Conservation (phyloP, 2,113 vertebrate species). For the Electrona antarctica region DNA sequence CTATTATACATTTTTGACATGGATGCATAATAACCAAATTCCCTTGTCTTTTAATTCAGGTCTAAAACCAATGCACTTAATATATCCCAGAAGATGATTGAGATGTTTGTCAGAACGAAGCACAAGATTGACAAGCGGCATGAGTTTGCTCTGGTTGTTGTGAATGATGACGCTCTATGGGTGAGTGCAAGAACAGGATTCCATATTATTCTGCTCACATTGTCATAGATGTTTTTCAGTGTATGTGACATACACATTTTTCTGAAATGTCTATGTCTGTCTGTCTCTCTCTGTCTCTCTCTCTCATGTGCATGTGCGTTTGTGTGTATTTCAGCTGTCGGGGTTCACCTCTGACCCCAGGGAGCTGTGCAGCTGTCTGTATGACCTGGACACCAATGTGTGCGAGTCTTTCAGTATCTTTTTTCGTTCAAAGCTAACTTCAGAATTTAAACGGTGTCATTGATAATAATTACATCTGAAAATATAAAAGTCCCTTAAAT, state of each 20-base stretch:
- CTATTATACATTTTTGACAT: background rate
- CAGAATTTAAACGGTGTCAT: background rate
- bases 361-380: conserved; percentile 95
- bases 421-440: conserved; percentile 9
- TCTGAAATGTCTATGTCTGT: background rate
- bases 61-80: conserved; percentile 93
- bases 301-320: conserved; percentile 3
- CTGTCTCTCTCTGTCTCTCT: no score
- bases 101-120: conserved; percentile 97
- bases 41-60: conserved; percentile 59
- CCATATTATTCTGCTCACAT: background rate
- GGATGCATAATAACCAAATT: background rate
- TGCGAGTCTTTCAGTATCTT: conserved; percentile 97
- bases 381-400: conserved; percentile 91
- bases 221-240: background rate
- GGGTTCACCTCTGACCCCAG: conserved; percentile 95
- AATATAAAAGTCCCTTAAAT: background rate
- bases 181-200: conserved; percentile 68
- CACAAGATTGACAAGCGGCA: conserved; percentile 96
- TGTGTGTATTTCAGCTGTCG: conserved; percentile 80
- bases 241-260: background rate
- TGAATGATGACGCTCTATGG: conserved; percentile 93
- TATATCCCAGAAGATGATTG: conserved; percentile 97
- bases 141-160: conserved; percentile 92
- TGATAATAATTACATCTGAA: background rate